phyloP scores from a whole-genome alignment of 2,113 vertebrate species.

The Aythya baeri region DNA sequence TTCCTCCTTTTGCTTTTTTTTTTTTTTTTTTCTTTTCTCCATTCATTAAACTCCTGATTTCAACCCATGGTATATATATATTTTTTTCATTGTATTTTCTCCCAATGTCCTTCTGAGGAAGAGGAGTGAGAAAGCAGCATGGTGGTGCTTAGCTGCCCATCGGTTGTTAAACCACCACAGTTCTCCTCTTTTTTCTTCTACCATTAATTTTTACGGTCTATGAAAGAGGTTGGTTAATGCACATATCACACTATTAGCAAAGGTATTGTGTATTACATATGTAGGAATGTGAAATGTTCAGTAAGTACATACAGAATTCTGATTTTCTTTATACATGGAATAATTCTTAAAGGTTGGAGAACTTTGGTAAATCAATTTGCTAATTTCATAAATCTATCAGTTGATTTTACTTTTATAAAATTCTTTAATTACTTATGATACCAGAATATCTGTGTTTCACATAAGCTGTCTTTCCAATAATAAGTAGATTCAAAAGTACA shows the following conservation, averaged over 20 bases:
- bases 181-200: background rate
- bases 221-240: background rate
- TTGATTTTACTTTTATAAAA: background rate
- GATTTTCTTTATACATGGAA: background rate
- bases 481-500: background rate
- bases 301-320: background rate
- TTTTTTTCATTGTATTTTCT: background rate
- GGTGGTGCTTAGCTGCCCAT: background rate
- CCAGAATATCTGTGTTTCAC: background rate
- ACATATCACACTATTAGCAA: background rate
- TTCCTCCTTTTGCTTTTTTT: background rate
- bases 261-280: background rate
- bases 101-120: background rate
- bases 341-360: conserved; percentile 8
- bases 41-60: background rate
- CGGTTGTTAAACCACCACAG: background rate
- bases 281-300: background rate
- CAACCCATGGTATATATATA: background rate
- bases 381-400: background rate
- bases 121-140: background rate
- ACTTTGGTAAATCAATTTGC: background rate
- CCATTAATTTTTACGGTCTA: background rate
- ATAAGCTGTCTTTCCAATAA: background rate
- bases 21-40: background rate
- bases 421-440: background rate